Evolutionary conservation across 2,797 vertebrate species (phyloP).

Genomic region (Arctocebus calabarensis): DNA sequence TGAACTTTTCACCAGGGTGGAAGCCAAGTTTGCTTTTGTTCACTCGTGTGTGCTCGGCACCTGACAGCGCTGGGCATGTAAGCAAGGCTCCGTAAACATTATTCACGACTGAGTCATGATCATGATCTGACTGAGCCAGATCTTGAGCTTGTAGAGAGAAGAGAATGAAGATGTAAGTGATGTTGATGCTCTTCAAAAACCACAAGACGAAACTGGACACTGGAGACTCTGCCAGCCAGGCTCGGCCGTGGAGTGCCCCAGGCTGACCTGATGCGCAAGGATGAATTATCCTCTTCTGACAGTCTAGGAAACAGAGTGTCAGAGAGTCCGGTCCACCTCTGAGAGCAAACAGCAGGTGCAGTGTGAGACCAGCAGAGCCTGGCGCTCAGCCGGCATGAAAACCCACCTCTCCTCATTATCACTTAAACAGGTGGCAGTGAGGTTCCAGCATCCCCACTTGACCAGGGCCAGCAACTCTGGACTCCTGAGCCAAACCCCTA

Average conservation of each 20-base stretch:
- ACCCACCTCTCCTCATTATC: neutral
- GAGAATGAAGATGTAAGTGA: neutral
- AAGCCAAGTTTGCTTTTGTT: neutral
- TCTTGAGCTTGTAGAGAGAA: neutral
- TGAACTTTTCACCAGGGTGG: neutral
- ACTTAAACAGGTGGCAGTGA: neutral
- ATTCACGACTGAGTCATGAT: neutral
- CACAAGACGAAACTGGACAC: too few species aligned
- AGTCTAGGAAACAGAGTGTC: neutral
- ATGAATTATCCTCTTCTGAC: accelerated
- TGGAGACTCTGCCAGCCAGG: too few species aligned
- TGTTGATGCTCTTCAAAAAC: neutral
- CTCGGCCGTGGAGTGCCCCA: accelerated
- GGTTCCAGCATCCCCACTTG: neutral
- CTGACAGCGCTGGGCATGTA: neutral
- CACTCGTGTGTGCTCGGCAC: neutral
- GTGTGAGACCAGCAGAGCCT: neutral
- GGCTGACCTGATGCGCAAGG: neutral
- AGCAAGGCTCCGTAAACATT: neutral
- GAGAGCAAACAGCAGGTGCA: neutral
- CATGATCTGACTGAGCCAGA: too few species aligned
- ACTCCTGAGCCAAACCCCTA: too few species aligned
- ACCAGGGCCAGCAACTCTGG: too few species aligned
- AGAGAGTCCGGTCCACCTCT: neutral
- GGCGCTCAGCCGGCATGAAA: neutral